Conservation (phyloP, 64 coral and sea anemone species). For the Dendronephthya gigantea region DNA sequence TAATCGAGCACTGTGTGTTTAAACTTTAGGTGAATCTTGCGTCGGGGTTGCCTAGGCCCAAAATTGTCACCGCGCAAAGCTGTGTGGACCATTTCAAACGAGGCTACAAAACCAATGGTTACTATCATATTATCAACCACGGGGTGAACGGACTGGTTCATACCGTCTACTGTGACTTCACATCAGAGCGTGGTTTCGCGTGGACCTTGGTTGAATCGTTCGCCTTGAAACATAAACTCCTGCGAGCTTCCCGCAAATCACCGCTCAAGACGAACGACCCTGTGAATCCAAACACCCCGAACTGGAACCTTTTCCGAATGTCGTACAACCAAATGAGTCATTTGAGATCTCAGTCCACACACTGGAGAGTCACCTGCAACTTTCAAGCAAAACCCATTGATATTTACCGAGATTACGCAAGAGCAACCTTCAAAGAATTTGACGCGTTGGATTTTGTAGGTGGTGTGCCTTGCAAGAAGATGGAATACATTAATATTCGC, state of each 20-base stretch:
- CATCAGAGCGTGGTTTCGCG: background rate
- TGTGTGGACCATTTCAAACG: background rate
- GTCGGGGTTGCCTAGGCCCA: background rate
- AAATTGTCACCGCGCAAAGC: background rate
- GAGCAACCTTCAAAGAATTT: background rate
- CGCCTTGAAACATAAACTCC: background rate
- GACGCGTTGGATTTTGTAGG: background rate
- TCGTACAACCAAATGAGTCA: background rate
- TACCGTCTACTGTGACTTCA: background rate
- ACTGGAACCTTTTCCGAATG: background rate
- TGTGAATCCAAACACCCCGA: background rate
- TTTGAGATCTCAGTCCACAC: background rate
- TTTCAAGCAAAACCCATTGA: background rate
- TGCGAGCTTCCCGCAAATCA: too few relatives aligned
- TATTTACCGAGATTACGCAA: background rate
- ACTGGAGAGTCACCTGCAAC: background rate
- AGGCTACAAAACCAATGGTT: background rate
- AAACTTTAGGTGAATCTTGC: background rate
- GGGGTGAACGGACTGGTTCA: background rate
- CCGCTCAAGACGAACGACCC: background rate
- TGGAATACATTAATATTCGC: conserved; percentile 33
- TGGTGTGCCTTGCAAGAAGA: background rate
- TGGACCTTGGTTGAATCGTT: background rate
- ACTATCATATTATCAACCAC: background rate
- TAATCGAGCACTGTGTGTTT: too few relatives aligned